Conservation (phyloP, 1,140 invertebrate species). For the Magallana ariakensis region DNA sequence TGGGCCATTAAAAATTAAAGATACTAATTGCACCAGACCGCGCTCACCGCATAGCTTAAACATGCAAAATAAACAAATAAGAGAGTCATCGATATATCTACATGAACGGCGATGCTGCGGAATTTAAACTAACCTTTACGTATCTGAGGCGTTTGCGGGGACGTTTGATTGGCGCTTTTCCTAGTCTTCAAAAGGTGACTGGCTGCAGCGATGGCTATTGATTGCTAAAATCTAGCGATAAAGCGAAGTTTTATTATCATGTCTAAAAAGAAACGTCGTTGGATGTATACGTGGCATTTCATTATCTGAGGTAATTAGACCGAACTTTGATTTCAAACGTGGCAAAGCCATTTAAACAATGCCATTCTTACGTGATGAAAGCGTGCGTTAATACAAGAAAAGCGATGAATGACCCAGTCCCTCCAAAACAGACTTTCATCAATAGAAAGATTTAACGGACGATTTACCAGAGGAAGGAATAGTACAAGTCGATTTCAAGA, state of each 20-base stretch:
- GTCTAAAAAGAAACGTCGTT: slow-evolving; percentile 22
- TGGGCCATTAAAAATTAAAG: background rate
- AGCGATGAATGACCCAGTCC: background rate
- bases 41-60: no score
- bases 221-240: slow-evolving; percentile 25
- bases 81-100: background rate
- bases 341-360: slow-evolving; percentile 12
- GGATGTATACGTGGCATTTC: slow-evolving; percentile 20
- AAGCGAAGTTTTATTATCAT: background rate
- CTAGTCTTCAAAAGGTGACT: background rate
- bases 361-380: slow-evolving; percentile 15
- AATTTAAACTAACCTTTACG: background rate
- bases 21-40: background rate
- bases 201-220: slow-evolving; percentile 6
- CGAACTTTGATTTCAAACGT: slow-evolving; percentile 38
- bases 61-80: no score
- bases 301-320: slow-evolving; percentile 27
- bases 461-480: background rate
- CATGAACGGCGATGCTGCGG: background rate
- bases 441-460: background rate
- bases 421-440: background rate
- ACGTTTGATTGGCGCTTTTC: slow-evolving; percentile 16
- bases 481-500: background rate
- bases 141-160: background rate
- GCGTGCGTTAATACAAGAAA: background rate